phyloP scores from a whole-genome alignment of 2,113 vertebrate species.

The Arizona elegans region DNA sequence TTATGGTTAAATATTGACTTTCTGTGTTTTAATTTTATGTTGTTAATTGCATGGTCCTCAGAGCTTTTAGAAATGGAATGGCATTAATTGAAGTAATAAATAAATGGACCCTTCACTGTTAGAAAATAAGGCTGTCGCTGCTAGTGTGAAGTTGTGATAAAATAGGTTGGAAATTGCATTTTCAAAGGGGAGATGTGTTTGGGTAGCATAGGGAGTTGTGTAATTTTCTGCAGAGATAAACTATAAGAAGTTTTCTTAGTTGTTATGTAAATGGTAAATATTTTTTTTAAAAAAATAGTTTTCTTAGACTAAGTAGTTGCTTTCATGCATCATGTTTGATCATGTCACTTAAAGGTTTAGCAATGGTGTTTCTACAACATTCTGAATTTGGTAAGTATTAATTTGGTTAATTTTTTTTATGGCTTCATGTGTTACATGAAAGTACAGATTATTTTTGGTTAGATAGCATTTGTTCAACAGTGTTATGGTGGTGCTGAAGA shows the following conservation, averaged over 20 bases:
- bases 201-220: not conserved
- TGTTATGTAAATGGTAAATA: no score
- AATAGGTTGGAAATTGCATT: not conserved
- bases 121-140: not conserved
- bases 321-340: not conserved
- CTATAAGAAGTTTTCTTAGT: not conserved
- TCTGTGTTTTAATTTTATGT: not conserved
- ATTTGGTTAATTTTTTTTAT: not conserved
- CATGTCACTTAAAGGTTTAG: not conserved
- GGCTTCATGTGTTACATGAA: not conserved
- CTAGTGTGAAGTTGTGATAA: not conserved
- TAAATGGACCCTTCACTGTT: not conserved
- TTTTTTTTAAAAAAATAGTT: no score
- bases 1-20: not conserved
- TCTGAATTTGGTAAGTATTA: not conserved
- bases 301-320: not conserved
- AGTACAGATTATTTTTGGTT: not conserved
- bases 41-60: not conserved
- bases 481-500: not conserved
- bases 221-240: not conserved
- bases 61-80: not conserved
- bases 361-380: not conserved
- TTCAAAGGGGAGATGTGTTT: not conserved
- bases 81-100: not conserved
- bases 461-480: not conserved